Base-by-base conservation (phyloP, 1,140 invertebrate species). In the Rhagoletis pomonella region DNA sequence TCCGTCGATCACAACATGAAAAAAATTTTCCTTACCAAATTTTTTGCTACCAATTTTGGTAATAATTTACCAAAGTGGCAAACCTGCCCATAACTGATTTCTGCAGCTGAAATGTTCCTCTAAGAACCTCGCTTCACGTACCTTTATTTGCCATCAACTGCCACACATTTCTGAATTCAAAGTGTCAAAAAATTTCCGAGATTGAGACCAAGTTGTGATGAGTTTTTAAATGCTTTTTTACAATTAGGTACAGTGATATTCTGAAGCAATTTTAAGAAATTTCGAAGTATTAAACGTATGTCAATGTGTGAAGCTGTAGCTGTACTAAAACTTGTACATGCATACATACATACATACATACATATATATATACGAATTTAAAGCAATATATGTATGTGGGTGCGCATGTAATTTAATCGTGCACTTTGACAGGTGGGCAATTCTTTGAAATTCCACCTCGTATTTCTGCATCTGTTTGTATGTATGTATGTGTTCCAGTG, bases 211-310 rank as follows among this genome's bases (percentile, higher is more conserved):
- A 62, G 39, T 62, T 86, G 58, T 19, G 4, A 62, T 86, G 42
- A 62, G 44, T 9, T 29, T 42, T 86, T 64, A 64, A 86, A 17
- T 62, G 85, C 39, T 60, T 62, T 55, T 86, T 44, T 86, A 86
- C 85, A 17, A 85, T 47, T 85, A 29, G 29, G 29, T 29, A 7
- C 60, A 12, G 58, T 60, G 12, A 50, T 55, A n/a, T 14, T 81
- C 44, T 77, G 44, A 7, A 47, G 17, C 42, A 55, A 77, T 77
- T 77, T 77, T n/a, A 29, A 81, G 14, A 44, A 87, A 67, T 87
- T 87, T 55, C 42, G 59, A 10, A 85, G 50, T n/a, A 9, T 64
- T n/a, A 39, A 65, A 17, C 65, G 44, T n/a, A 62, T 55, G 47
- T n/a, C 47, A 77, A 58, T 58, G 62, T 69, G 17, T 17, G 86